Base-by-base conservation (phyloP, 2,888 invertebrate species). In the Electrophaes corylata region DNA sequence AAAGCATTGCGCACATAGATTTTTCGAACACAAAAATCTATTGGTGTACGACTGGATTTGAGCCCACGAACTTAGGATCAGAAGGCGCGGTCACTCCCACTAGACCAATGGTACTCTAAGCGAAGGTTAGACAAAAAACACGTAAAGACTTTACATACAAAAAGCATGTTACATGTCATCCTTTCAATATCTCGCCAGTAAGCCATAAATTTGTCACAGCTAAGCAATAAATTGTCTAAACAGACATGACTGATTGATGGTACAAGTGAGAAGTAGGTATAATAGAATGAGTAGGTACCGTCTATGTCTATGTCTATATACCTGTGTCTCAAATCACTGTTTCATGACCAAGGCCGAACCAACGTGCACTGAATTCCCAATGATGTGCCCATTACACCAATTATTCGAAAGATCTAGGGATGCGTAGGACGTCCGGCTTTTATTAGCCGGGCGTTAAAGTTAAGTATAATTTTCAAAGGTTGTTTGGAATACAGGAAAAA, bases 371-470 rank as follows among this genome's bases (percentile, higher is more conserved):
- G 33, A 33, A 14, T 35, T 14, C 10, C 10, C 3, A 37, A 57
- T 54, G 55, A 43, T 37, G 20, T 19, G 16, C 29, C n/a, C 43
- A 58, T 46, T 53, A 53, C 43, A 4, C 33, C 52, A 60, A 60
- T 62, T 65, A 62, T 40, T 40, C 6, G 41, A 23, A 29, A 41
- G 46, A 14, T 5, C 3, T 47, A 47, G 37, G 29, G 41, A 16
- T 26, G 29, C 8, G 47, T 3, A 0, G 1, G 1, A n/a, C 4
- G n/a, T 19, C 39, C 46, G 53, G 46, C 46, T 23, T 18, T 33
- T 10, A 29, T 26, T 26, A 26, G 44, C 14, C 50, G 52, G 44
- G 16, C 10, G 37, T 35, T 14, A 6, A 5, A 3, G 5, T 20
- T 20, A n/a, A n/a, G n/a, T n/a, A n/a, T n/a, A n/a, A n/a, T n/a